Evolutionary conservation across 2,113 vertebrate species (phyloP).

Genomic region (Hypomesus transpacificus): DNA sequence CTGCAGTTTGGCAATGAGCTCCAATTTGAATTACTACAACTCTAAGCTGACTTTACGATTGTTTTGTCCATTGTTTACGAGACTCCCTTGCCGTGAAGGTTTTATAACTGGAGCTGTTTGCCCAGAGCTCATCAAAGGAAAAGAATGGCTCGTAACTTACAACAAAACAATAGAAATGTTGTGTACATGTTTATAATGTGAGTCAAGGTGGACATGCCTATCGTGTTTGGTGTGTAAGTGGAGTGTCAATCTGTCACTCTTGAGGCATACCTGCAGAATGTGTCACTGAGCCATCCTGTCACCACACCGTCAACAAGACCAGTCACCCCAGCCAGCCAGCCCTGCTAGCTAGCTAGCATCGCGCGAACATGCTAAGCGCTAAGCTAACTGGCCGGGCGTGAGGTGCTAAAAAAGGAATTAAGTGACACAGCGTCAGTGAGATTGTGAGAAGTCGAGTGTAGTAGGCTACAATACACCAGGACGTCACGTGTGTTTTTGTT

Average conservation of each 20-base stretch:
- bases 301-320: slow-evolving; percentile 9
- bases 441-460: slow-evolving; percentile 49
- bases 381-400: slow-evolving; percentile 26
- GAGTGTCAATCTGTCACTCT: not conserved
- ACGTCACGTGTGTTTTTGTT: not conserved
- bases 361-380: slow-evolving; percentile 32
- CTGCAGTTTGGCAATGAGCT: not conserved
- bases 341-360: slow-evolving; percentile 1
- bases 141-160: not conserved
- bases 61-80: not conserved
- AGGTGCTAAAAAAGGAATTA: slow-evolving; percentile 37
- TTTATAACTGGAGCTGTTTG: not conserved
- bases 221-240: not conserved
- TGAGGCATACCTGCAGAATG: not conserved
- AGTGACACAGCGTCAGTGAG: slow-evolving; percentile 42
- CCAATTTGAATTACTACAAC: no score
- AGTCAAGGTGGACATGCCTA: slow-evolving; percentile 5
- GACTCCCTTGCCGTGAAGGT: not conserved
- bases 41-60: no score
- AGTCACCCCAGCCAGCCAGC: slow-evolving; percentile 6
- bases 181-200: not conserved
- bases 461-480: not conserved
- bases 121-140: not conserved
- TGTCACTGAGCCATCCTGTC: not conserved
- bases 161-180: not conserved